Conservation (phyloP, 1,140 invertebrate genomes). For the Cydia pomonella region DNA sequence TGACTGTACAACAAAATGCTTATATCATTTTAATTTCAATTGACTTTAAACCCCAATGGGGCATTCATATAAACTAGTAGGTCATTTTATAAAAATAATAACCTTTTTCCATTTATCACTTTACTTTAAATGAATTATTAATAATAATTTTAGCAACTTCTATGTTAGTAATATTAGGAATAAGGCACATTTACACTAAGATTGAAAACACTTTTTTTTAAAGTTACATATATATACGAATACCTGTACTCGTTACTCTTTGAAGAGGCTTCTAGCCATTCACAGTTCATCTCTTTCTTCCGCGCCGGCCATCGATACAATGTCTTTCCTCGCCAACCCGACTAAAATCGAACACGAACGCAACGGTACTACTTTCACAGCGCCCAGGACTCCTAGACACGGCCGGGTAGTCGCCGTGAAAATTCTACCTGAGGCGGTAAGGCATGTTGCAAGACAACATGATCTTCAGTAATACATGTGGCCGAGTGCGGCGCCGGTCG, state of each 20-base stretch:
- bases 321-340: constrained; percentile 50
- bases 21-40: too few species aligned
- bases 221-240: background rate
- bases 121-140: too few species aligned
- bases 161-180: too few species aligned
- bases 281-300: constrained; percentile 66
- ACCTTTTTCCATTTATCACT: too few species aligned
- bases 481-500: constrained; percentile 49
- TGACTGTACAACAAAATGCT: too few species aligned
- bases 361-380: background rate
- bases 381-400: constrained; percentile 32
- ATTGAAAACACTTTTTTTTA: too few species aligned
- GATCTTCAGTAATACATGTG: constrained; percentile 64
- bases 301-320: constrained; percentile 56
- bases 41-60: too few species aligned
- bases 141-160: too few species aligned
- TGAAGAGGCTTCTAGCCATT: constrained; percentile 54
- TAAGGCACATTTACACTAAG: too few species aligned
- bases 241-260: constrained; percentile 37
- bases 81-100: too few species aligned
- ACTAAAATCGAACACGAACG: constrained; percentile 33
- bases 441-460: constrained; percentile 57
- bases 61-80: too few species aligned
- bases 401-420: constrained; percentile 61
- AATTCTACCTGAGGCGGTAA: constrained; percentile 60